Conservation (phyloP, 1,140 invertebrate genomes). For the Drosophila virilis region DNA sequence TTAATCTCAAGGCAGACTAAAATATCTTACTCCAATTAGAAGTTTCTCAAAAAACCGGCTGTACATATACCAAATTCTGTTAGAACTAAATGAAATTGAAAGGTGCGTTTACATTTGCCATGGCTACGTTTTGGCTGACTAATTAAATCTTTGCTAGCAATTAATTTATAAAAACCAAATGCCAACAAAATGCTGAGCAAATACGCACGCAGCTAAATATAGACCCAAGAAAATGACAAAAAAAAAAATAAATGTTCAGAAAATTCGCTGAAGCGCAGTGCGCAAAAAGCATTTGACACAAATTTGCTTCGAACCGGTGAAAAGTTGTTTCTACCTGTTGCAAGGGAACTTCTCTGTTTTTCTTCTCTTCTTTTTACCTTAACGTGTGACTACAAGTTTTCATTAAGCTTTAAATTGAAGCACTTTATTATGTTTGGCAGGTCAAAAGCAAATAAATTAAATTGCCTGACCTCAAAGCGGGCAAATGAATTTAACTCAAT, state of each 20-base stretch:
- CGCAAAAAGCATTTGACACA: conserved; percentile 35
- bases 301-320: conserved; percentile 37
- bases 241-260: not conserved
- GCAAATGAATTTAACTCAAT: conserved; percentile 58
- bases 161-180: conserved; percentile 21
- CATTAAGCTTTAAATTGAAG: conserved; percentile 10
- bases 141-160: conserved; percentile 18
- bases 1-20: too few species aligned
- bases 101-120: conserved; percentile 7
- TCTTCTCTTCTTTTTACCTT: too few species aligned
- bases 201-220: conserved; percentile 34
- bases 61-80: not conserved
- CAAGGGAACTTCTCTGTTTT: not conserved
- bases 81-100: not conserved
- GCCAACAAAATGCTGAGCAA: conserved; percentile 13
- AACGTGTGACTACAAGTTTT: not conserved
- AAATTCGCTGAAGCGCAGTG: conserved; percentile 19
- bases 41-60: not conserved
- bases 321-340: conserved; percentile 53
- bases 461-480: conserved; percentile 29
- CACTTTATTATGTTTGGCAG: conserved; percentile 15
- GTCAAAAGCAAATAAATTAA: conserved; percentile 38
- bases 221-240: conserved; percentile 2
- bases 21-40: too few species aligned
- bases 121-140: conserved; percentile 1